Conservation (phyloP, 2,888 invertebrate species). For the Netelia inedita region DNA sequence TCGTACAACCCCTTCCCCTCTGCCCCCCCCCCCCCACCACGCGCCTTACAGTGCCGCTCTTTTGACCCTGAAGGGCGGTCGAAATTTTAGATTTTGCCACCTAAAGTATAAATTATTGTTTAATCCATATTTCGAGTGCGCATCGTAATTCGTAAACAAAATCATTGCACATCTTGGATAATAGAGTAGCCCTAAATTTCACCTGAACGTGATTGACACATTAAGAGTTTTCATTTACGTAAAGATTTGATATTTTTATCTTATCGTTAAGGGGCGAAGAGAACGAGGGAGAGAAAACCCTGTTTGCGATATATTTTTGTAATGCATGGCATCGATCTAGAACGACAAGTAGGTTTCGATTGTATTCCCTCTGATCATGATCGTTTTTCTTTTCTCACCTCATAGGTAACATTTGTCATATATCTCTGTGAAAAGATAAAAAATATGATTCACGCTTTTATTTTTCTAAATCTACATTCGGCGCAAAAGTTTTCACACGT, state of each 20-base stretch:
- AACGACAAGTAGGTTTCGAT: slow-evolving; percentile 57
- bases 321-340: slow-evolving; percentile 70
- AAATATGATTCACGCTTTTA: slow-evolving; percentile 10
- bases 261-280: not conserved
- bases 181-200: slow-evolving; percentile 31
- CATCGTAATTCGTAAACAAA: slow-evolving; percentile 47
- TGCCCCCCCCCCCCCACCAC: no score
- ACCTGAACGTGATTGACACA: slow-evolving; percentile 22
- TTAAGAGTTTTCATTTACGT: slow-evolving; percentile 14
- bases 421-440: slow-evolving; percentile 23
- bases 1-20: slow-evolving; percentile 21
- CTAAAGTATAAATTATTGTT: slow-evolving; percentile 14
- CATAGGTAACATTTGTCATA: slow-evolving; percentile 53
- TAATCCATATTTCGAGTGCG: slow-evolving; percentile 26
- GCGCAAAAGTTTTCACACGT: slow-evolving; percentile 71
- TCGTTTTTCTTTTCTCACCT: slow-evolving; percentile 44
- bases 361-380: slow-evolving; percentile 51
- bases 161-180: slow-evolving; percentile 47
- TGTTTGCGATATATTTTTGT: slow-evolving; percentile 36
- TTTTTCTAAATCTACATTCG: slow-evolving; percentile 51
- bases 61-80: slow-evolving; percentile 2
- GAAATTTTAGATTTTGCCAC: slow-evolving; percentile 34
- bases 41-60: slow-evolving; percentile 25
- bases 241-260: slow-evolving; percentile 6
- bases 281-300: not conserved